Percentiles rank a stretch among this genome's conserved stretches.
Evolutionary conservation across 2,888 invertebrate species (phyloP).

Genomic region (Sinohyriopsis cumingii): DNA sequence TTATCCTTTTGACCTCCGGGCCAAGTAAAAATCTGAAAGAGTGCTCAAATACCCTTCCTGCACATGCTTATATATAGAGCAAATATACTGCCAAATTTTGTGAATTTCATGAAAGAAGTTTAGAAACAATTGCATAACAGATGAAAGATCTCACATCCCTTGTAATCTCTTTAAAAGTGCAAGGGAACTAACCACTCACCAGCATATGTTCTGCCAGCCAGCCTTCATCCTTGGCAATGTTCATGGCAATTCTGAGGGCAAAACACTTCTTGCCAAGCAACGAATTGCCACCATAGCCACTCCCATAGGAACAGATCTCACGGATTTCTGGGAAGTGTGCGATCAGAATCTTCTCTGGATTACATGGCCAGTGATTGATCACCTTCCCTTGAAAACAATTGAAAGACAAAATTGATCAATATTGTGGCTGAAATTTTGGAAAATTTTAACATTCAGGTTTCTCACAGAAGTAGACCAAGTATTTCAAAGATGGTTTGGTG

Average conservation of each 20-base stretch:
- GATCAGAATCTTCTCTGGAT: conserved; percentile 94
- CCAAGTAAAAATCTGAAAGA: no score
- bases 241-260: conserved; percentile 94
- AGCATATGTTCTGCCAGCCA: conserved; percentile 99
- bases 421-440: not conserved
- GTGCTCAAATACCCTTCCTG: no score
- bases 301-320: conserved; percentile 92
- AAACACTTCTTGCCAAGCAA: conserved; percentile 98
- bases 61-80: no score
- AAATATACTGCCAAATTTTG: no score
- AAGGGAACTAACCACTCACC: conserved; percentile 73
- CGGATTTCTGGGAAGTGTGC: conserved; percentile 88
- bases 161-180: no score
- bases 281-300: conserved; percentile 98
- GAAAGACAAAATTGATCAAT: not conserved
- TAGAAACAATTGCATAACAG: no score
- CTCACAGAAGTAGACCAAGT: not conserved
- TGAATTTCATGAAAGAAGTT: no score
- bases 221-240: conserved; percentile 92
- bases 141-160: no score
- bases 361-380: conserved; percentile 90
- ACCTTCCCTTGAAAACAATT: conserved; percentile 43
- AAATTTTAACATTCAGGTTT: not conserved
- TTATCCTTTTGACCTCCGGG: no score
- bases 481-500: not conserved